Conservation (phyloP, 2,113 vertebrate genomes). For the Todiramphus saurophagus region DNA sequence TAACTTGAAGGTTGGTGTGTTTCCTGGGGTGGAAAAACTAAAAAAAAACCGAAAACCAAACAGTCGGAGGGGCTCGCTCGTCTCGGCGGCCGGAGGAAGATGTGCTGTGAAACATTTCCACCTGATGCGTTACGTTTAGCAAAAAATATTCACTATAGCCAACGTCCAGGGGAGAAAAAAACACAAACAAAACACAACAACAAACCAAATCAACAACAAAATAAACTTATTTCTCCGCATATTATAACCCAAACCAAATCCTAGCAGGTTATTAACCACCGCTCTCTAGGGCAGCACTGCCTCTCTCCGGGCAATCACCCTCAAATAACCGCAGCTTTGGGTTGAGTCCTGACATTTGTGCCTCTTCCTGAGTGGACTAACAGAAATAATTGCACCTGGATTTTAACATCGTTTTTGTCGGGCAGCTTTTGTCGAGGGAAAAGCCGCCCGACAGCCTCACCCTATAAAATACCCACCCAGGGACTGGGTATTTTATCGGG, state of each 20-base stretch:
- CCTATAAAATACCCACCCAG: not conserved
- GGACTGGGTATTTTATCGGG: no score
- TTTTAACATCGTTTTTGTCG: not conserved
- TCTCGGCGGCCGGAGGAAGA: not conserved
- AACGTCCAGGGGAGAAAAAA: not conserved
- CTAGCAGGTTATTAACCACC: not conserved
- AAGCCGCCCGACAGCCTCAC: not conserved
- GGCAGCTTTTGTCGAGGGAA: not conserved
- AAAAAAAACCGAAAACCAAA: not conserved
- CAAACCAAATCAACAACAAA: not conserved
- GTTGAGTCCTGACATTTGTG: not conserved
- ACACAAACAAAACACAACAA: not conserved
- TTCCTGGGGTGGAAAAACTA: not conserved
- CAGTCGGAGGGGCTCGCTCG: not conserved
- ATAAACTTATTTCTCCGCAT: not conserved
- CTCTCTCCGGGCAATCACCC: not conserved
- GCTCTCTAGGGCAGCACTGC: not conserved
- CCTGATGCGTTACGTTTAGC: slow-evolving; percentile 21
- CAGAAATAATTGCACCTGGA: not conserved
- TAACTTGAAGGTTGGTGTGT: not conserved
- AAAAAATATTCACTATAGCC: not conserved
- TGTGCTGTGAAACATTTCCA: not conserved
- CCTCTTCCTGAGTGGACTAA: not conserved
- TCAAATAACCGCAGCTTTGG: not conserved
- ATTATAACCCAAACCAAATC: not conserved